Base-by-base conservation (phyloP, 2,113 vertebrate species). In the Anser cygnoides region DNA sequence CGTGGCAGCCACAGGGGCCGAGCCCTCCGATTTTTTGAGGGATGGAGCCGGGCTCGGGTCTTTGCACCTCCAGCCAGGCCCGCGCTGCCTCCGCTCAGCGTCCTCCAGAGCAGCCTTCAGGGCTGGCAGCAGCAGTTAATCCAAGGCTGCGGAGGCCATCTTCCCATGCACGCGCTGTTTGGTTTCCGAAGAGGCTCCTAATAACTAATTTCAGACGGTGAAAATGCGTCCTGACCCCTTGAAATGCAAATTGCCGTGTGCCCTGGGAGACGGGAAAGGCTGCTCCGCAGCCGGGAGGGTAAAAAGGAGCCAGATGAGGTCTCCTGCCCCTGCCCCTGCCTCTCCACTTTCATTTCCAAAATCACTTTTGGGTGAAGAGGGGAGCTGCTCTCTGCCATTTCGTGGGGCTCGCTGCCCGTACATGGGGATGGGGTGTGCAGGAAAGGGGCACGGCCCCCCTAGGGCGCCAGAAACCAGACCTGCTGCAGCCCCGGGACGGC, bases 201-300 rank as follows among this genome's bases (percentile, higher is more conserved):
- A 74, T 55, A 92, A 79, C 29, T 43, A 6, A 76, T 84, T 92
- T 81, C 33, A n/a, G 76, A 41, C 8, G 46, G 68, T 15, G 66
- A 74, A 76, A 66, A 81, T 78, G 5, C 4, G 0, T 35, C 66
- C 83, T 41, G 83, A 65, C 71, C 92, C 78, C 95, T 91, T 91
- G 86, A 95, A 97, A 95, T 89, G 95, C 88, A 95, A 84, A 97
- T 71, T 52, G 72, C 70, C 39, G 84, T 50, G 78, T 17, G 1
- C 43, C 88, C 62, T 8, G 72, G 91, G 57, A 92, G 81, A 76
- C 52, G 61, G 29, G 65, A 82, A 95, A 93, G 78, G 80, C 77
- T 68, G 31, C 4, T 89, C 62, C 52, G 35, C 29, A 74, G 26
- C 43, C 13, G 55, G 83, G 49, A 35, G 5, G 13, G 20, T 54